These are phyloP conservation scores for Esox niger DNA, from an alignment of 2,113 vertebrate genomes.

Conservation along the genomic window DNA sequence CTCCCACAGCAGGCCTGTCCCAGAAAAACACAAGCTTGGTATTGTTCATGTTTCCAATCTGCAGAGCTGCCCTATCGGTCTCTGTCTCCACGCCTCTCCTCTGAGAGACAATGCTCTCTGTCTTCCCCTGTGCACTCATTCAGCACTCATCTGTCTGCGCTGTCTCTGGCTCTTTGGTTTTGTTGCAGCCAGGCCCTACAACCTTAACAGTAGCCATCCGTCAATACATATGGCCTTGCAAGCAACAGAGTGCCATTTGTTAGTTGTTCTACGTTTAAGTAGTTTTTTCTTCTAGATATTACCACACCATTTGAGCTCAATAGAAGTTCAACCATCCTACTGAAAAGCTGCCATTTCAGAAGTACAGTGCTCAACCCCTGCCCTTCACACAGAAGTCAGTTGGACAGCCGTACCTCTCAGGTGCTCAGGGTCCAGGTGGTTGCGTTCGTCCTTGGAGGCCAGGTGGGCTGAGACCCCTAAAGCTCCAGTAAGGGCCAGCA, in stretches of 20 bases:
- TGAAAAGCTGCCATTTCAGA: not conserved
- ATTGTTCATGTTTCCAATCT: conserved; percentile 40
- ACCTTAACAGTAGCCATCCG: conserved; percentile 31
- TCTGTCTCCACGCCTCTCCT: not conserved
- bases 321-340: not conserved
- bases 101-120: conserved; percentile 14
- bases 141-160: conserved; percentile 36
- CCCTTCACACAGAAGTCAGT: not conserved
- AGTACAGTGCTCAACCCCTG: not conserved
- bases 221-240: conserved; percentile 24
- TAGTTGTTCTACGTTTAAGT: not conserved
- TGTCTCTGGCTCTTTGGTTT: conserved; percentile 9
- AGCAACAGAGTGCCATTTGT: conserved; percentile 1
- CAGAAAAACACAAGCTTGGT: conserved; percentile 56
- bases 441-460: conserved; percentile 81
- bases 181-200: conserved; percentile 31
- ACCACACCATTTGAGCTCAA: not conserved
- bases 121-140: conserved; percentile 45
- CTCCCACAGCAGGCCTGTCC: conserved; percentile 40
- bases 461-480: conserved; percentile 81
- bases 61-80: not conserved
- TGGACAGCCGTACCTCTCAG: conserved; percentile 73
- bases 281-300: not conserved
- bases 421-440: conserved; percentile 74
- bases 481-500: conserved; percentile 83